Evolutionary conservation across 2,797 vertebrate species (phyloP), one percentile per base, ranked within the genome.

Genomic region (Vireo griseus): DNA sequence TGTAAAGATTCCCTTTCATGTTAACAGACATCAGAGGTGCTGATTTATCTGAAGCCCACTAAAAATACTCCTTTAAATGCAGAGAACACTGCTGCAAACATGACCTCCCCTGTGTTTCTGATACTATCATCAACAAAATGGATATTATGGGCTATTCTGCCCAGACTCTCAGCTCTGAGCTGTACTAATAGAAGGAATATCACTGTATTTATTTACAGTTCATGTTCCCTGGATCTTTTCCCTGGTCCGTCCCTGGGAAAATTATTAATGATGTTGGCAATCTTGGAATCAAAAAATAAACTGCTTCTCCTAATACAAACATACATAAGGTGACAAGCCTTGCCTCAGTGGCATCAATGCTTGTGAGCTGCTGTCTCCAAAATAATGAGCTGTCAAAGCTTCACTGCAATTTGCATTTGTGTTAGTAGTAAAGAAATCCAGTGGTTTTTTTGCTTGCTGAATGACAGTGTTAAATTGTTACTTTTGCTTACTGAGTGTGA

Each of bases 341-440:
- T 62, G 55, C 44, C 39, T 93, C 72, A 59, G 19, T n/a, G 26
- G 57, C 37, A 81, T 67, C 63, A 74, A 17, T 44, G 40, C 42
- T 79, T 11, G 2, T 45, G 67, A 71, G 39, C 47, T 67, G 48
- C 82, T 62, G 31, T 37, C 54, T 93, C 44, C 42, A 68, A 81
- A 95, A 74, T 59, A 92, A 92, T 59, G 69, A 90, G 58, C 52
- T 94, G 85, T 92, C 68, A 85, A 94, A 87, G 37, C 39, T 85
- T 71, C 85, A 61, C 37, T 22, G 37, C 22, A 52, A 82, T 61
- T 33, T 89, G 47, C 20, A 68, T 73, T 67, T 1, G 1, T 33
- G 25, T 59, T 72, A 89, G 55, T 39, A 52, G 63, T 48, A 63
- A 84, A 76, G 87, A 95, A 92, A 95, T 74, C 31, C 65, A 67